Evolutionary conservation across 2,113 vertebrate species (phyloP), one percentile per base, ranked within the genome.

Genomic region (Lepisosteus osseus): DNA sequence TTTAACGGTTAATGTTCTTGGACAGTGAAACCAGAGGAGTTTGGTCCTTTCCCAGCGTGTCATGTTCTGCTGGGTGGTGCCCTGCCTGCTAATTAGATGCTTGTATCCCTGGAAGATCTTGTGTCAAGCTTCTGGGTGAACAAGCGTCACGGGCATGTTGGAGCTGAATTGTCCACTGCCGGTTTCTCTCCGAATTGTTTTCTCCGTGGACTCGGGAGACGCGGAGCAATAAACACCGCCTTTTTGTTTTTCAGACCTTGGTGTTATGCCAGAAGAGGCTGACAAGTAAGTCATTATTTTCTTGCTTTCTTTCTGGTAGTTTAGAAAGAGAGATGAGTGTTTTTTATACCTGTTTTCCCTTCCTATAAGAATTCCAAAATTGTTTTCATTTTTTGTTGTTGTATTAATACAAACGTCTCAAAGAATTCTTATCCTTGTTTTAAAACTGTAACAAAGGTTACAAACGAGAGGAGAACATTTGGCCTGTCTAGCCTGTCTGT

Each of bases 211-310:
- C 17, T 65, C 42, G 1, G 40, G 41, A 42, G 12, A 7, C 7
- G 11, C 11, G 0, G 9, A 65, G 42, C 5, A 42, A 29, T 62
- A 43, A 13, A 59, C 54, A 29, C 45, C 54, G 67, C 72, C 5
- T 77, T 0, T 72, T 74, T n/a, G 42, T 71, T 14, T 73, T 62
- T 61, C 74, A 91, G 89, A 69, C 29, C 44, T 71, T 65, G 5
- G 79, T 47, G 14, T 76, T 4, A 61, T 69, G 47, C 29, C 59
- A 56, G 83, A 83, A 43, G 67, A 70, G 45, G 68, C 82, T 61
- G 42, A 57, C 12, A 67, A 9, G 90, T 92, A 84, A 85, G 88
- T 80, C 11, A 65, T 43, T 15, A 17, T 42, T 56, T 70, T 54
- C 6, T 41, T 17, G 0, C 15, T 17, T 17, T 17, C 15, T 17